Percentiles rank a stretch among this genome's conserved stretches.
These are phyloP conservation scores for Procambarus virginalis DNA, from an alignment of 1,140 invertebrate genomes.

Conservation along the genomic window DNA sequence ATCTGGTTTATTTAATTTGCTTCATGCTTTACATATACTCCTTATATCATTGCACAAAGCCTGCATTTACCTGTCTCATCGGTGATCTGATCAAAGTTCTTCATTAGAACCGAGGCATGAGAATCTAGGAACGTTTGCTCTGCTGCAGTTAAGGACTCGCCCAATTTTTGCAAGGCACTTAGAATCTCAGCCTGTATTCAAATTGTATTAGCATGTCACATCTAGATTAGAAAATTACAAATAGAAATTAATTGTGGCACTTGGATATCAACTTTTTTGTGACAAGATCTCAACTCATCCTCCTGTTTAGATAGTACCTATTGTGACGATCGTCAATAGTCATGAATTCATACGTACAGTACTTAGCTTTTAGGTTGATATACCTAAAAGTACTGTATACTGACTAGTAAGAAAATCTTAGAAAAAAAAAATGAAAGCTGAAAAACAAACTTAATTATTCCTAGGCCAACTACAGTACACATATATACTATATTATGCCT, in stretches of 20 bases:
- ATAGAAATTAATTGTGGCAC: neutral
- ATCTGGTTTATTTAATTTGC: neutral
- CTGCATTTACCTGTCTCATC: conserved; percentile 74
- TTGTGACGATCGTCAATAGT: too few relatives aligned
- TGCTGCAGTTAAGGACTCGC: conserved; percentile 78
- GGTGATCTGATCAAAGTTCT: conserved; percentile 78
- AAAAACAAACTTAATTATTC: too few relatives aligned
- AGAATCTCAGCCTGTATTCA: conserved; percentile 80
- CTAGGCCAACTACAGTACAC: too few relatives aligned
- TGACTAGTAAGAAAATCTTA: too few relatives aligned
- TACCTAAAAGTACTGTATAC: too few relatives aligned
- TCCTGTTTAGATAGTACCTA: too few relatives aligned
- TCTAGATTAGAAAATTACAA: neutral
- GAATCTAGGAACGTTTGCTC: conserved; percentile 80
- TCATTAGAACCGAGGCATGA: conserved; percentile 75
- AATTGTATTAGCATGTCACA: neutral
- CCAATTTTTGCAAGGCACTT: conserved; percentile 81
- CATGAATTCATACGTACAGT: too few relatives aligned
- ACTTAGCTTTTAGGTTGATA: too few relatives aligned
- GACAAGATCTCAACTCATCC: too few relatives aligned
- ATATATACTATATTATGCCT: too few relatives aligned
- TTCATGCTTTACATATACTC: neutral
- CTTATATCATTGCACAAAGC: neutral
- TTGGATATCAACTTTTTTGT: neutral
- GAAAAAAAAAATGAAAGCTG: too few relatives aligned